phyloP scores from a whole-genome alignment of 2,888 invertebrate genomes.

The Macrophya alboannulata region DNA sequence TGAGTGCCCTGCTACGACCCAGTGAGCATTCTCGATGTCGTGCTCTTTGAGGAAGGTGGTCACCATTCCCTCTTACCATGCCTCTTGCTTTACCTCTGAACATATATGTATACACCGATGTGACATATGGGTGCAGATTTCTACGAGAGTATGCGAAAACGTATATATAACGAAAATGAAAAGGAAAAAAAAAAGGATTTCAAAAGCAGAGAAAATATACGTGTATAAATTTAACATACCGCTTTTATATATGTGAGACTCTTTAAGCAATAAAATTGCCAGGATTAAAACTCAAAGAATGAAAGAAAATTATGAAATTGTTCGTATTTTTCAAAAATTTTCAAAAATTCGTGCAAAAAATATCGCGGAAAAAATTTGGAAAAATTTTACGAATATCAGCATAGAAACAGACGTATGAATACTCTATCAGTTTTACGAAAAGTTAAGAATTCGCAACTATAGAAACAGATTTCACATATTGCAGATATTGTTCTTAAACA shows the following conservation, averaged over 20 bases:
- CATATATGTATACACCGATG: neutral
- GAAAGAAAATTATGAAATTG: too few species aligned
- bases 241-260: neutral
- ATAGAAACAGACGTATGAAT: too few species aligned
- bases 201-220: neutral
- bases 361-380: too few species aligned
- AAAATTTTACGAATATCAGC: too few species aligned
- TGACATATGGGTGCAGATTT: neutral
- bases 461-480: too few species aligned
- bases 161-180: neutral
- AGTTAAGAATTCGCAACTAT: too few species aligned
- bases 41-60: constrained; percentile 39
- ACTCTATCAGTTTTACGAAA: too few species aligned
- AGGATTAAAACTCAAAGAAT: neutral
- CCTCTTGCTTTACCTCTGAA: constrained; percentile 24
- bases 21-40: constrained; percentile 34
- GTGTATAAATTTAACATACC: too few species aligned
- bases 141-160: neutral
- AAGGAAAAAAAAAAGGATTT: neutral
- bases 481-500: too few species aligned
- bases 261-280: neutral
- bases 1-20: constrained; percentile 55
- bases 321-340: too few species aligned
- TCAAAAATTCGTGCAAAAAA: too few species aligned
- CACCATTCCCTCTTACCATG: neutral